Evolutionary conservation across 2,888 invertebrate genomes (phyloP), one percentile per base, ranked within the genome.

Genomic region (Rhingia campestris): DNA sequence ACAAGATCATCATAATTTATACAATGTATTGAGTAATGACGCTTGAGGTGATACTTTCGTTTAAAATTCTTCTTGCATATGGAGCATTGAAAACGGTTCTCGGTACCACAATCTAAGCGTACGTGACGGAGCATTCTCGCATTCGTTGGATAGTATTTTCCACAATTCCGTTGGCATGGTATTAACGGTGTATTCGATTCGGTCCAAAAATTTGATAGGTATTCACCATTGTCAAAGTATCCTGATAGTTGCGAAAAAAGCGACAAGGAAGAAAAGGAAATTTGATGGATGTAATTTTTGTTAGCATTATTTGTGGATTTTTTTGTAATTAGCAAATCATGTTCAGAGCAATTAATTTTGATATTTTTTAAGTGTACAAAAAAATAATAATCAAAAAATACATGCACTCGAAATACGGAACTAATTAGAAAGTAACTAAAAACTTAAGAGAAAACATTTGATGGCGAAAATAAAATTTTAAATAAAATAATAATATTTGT

Each of bases 81-180:
- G 51, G 87, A 87, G 73, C 90, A 90, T 45, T 88, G 87, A 54
- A 90, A 90, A 12, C 87, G 88, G 74, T 89, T 89, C 39, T 88
- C 87, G 47, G 88, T 87, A 72, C 88, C 88, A 81, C 90, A 90
- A 84, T 90, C 90, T 73, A 89, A 86, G 1, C 87, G 88, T 56
- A 89, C 82, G 80, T 90, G 90, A 64, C 88, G 86, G 87, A 87
- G 80, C 88, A 90, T 87, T 56, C 88, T 88, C 67, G 86, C 87
- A 72, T 87, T 63, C 3, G 88, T 88, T 70, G 88, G 87, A 84
- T 90, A 90, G 79, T 90, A 90, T 86, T 92, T 92, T 81, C 92
- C 92, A 86, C 93, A 93, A 86, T 92, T 92, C 66, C 86, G 86
- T 69, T 84, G 66, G 79, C 90, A 90, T 54, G 89, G 87, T 30